These are phyloP conservation scores for Zaprionus bogoriensis DNA, from an alignment of 2,888 invertebrate genomes.

Conservation along the genomic window DNA sequence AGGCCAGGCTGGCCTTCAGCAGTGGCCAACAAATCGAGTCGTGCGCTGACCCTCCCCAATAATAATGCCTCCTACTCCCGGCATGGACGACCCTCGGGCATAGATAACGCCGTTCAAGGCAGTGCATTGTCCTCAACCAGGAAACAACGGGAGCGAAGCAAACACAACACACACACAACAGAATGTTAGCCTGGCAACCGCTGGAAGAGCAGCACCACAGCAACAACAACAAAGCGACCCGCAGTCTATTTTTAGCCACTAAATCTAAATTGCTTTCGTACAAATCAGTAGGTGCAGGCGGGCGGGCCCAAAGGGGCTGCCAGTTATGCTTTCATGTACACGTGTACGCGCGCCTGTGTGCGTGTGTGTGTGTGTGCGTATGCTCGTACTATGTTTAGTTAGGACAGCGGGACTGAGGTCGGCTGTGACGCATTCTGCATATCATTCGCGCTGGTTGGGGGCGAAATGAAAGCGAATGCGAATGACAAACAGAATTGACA, in stretches of 20 bases:
- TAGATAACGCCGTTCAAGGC: conserved; percentile 53
- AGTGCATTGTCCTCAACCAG: conserved; percentile 74
- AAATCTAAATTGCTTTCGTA: conserved; percentile 56
- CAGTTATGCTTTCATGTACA: conserved; percentile 41
- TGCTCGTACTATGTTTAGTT: conserved; percentile 11
- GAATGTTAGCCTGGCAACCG: conserved; percentile 53
- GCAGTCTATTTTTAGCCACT: conserved; percentile 65
- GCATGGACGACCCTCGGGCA: background rate
- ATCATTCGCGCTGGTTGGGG: conserved; percentile 15
- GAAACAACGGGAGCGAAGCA: conserved; percentile 32
- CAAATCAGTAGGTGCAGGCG: conserved; percentile 33
- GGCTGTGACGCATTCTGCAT: conserved; percentile 36
- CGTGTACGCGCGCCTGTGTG: background rate
- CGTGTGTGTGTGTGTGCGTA: background rate
- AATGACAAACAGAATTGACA: conserved; percentile 7
- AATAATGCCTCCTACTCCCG: conserved; percentile 1
- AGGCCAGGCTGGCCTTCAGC: conserved; percentile 63
- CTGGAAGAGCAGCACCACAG: no score
- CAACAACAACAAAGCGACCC: conserved; percentile 32
- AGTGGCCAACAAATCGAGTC: conserved; percentile 27
- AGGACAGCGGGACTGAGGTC: background rate
- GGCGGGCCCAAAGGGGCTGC: background rate
- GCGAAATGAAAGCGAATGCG: conserved; percentile 8
- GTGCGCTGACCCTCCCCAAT: conserved; percentile 18
- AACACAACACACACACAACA: conserved; percentile 6